Conservation (phyloP, 53 echinoderm and acorn worm genomes). For the Stichopus horrens region DNA sequence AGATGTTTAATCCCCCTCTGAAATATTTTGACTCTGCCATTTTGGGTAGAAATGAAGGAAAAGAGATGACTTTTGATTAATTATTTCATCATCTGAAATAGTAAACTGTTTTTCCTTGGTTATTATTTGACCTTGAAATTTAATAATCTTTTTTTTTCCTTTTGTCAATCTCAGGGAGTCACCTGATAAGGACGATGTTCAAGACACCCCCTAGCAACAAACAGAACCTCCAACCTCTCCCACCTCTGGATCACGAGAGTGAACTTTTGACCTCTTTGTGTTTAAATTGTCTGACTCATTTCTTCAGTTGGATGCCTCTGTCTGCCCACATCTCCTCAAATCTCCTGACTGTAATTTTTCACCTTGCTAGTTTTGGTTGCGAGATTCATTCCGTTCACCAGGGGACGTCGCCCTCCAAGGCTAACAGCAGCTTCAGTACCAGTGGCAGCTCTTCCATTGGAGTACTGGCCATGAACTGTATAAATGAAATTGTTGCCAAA, state of each 20-base stretch:
- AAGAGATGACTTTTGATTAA: background rate
- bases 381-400: constrained; percentile 88
- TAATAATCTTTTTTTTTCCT: background rate
- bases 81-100: background rate
- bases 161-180: constrained; percentile 65
- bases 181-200: constrained; percentile 94
- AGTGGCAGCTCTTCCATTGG: constrained; percentile 94
- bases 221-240: constrained; percentile 89
- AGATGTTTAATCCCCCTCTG: too few species aligned
- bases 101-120: background rate
- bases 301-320: constrained; percentile 98
- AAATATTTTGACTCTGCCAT: too few species aligned
- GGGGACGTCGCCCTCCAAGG: constrained; percentile 68
- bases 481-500: constrained; percentile 98
- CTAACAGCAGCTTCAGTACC: constrained; percentile 82
- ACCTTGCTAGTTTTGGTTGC: constrained; percentile 98
- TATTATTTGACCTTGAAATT: too few species aligned
- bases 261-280: constrained; percentile 92
- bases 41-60: background rate
- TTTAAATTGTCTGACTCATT: constrained; percentile 84
- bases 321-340: constrained; percentile 71
- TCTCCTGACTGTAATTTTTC: constrained; percentile 94
- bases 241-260: constrained; percentile 95
- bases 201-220: constrained; percentile 76
- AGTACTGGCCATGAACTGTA: constrained; percentile 96